Evolutionary conservation across 2,113 vertebrate species (phyloP).

Genomic region (Strix aluco): DNA sequence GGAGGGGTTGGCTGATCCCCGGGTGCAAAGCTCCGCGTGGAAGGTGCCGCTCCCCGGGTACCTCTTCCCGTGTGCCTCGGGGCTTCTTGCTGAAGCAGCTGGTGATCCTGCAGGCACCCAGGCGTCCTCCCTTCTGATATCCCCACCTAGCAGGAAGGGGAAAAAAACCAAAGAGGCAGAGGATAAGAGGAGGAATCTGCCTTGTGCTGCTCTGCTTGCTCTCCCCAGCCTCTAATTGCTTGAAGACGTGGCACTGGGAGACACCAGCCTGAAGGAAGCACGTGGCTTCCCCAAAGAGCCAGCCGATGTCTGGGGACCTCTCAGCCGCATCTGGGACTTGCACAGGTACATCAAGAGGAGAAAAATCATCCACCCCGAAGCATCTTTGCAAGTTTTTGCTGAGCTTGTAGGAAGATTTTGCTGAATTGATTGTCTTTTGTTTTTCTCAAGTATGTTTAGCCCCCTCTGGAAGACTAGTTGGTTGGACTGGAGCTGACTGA

Average conservation of each 20-base stretch:
- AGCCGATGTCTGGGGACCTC: neutral
- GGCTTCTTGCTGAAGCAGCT: neutral
- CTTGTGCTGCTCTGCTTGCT: neutral
- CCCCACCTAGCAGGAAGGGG: neutral
- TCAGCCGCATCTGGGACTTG: neutral
- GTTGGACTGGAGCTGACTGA: neutral
- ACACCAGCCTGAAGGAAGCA: neutral
- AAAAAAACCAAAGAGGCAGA: neutral
- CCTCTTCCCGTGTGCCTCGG: fast-evolving
- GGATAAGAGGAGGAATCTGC: neutral
- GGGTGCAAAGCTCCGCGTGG: neutral
- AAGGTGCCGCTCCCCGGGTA: neutral
- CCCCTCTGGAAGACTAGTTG: neutral
- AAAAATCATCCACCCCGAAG: neutral
- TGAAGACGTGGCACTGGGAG: neutral
- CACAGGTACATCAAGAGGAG: neutral
- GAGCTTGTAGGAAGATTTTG: slow-evolving; percentile 13
- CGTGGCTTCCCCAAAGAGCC: neutral
- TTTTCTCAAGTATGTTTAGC: neutral
- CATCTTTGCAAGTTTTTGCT: slow-evolving; percentile 11
- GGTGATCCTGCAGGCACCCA: neutral
- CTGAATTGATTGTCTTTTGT: neutral
- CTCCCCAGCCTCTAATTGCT: neutral
- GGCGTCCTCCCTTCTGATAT: neutral
- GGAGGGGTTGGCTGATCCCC: neutral